These are phyloP conservation scores for Chaetodon trifasciatus DNA, from an alignment of 2,797 vertebrate species.

Conservation along the genomic window DNA sequence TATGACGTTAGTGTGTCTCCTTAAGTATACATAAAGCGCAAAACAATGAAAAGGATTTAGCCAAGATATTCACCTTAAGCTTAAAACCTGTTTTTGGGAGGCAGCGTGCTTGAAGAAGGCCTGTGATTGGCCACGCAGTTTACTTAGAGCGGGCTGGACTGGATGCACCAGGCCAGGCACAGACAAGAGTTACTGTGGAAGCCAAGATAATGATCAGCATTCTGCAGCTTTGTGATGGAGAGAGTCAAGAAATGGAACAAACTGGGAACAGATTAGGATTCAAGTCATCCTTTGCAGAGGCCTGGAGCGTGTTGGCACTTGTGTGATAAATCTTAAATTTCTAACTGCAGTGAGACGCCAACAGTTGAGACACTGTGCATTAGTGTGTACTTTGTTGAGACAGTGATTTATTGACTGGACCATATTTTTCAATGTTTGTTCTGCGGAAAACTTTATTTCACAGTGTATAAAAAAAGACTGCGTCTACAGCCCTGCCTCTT, in stretches of 20 bases:
- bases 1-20: background rate
- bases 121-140: slow-evolving; percentile 4
- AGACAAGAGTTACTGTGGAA: background rate
- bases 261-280: slow-evolving; percentile 14
- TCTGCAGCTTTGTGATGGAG: slow-evolving; percentile 3
- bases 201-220: background rate
- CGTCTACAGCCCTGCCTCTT: too few species aligned
- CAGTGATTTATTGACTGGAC: slow-evolving; percentile 23
- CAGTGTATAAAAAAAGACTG: too few species aligned
- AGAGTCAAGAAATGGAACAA: slow-evolving; percentile 2
- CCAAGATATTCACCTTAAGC: background rate
- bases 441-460: too few species aligned
- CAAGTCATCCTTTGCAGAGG: slow-evolving; percentile 6
- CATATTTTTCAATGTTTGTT: background rate
- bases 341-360: background rate
- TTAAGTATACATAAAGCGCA: background rate
- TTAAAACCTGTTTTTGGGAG: slow-evolving; percentile 2
- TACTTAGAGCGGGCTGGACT: background rate
- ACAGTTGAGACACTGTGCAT: background rate
- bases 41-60: background rate
- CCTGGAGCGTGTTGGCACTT: slow-evolving; percentile 29
- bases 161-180: background rate
- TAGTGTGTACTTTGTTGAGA: background rate
- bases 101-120: background rate
- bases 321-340: slow-evolving; percentile 4